Evolutionary conservation across 2,113 vertebrate species (phyloP).

Genomic region (Neopipo cinnamomea): DNA sequence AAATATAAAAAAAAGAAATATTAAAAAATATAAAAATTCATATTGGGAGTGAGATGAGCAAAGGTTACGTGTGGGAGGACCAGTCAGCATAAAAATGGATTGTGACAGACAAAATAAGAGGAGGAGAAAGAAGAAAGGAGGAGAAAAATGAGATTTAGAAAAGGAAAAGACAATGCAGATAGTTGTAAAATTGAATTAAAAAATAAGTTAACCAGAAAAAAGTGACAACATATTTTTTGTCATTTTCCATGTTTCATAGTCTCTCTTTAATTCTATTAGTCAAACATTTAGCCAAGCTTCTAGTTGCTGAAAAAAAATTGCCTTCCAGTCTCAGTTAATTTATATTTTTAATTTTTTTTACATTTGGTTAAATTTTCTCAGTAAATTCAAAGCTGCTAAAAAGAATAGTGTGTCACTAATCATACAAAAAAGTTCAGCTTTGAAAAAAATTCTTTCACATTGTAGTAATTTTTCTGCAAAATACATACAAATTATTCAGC

Average conservation of each 20-base stretch:
- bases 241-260: background rate
- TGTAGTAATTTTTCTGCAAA: background rate
- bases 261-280: background rate
- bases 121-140: background rate
- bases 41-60: background rate
- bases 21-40: no score
- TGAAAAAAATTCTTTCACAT: background rate
- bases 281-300: background rate
- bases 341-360: background rate
- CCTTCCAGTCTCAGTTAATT: background rate
- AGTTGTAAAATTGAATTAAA: background rate
- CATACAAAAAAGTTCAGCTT: background rate
- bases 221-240: background rate
- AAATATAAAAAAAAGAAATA: no score
- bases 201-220: background rate
- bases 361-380: background rate
- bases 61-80: background rate
- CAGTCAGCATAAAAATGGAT: background rate
- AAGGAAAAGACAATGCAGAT: background rate
- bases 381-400: background rate
- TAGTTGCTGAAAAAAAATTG: background rate
- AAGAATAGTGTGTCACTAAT: background rate
- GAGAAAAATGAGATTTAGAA: background rate
- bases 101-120: background rate
- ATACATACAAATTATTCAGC: background rate